These are phyloP conservation scores for Crocallis elinguaria DNA, from an alignment of 2,888 invertebrate genomes.

Conservation along the genomic window DNA sequence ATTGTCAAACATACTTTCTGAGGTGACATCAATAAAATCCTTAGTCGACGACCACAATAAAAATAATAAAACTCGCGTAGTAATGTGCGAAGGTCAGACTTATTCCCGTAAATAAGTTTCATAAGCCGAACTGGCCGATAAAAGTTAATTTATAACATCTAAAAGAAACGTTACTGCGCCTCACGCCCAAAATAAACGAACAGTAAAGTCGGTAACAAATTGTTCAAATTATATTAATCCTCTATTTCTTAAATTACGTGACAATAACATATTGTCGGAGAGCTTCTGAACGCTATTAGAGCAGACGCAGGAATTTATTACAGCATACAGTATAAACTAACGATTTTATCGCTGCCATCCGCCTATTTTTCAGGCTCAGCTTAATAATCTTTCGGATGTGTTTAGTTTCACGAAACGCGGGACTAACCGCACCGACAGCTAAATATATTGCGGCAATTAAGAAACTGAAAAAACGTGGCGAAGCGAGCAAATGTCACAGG, in stretches of 20 bases:
- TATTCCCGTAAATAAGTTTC: slow-evolving; percentile 36
- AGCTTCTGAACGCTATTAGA: slow-evolving; percentile 60
- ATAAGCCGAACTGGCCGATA: slow-evolving; percentile 39
- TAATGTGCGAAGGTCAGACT: slow-evolving; percentile 37
- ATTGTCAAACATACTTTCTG: slow-evolving; percentile 36
- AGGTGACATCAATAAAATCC: slow-evolving; percentile 37
- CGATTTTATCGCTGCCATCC: slow-evolving; percentile 44
- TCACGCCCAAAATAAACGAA: slow-evolving; percentile 55
- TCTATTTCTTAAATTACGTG: slow-evolving; percentile 68
- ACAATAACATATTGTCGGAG: slow-evolving; percentile 69
- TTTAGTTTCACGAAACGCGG: slow-evolving; percentile 28
- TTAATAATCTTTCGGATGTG: slow-evolving; percentile 37
- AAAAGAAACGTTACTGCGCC: slow-evolving; percentile 40
- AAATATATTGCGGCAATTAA: slow-evolving; percentile 72
- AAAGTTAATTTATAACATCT: slow-evolving; percentile 50
- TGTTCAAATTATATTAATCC: slow-evolving; percentile 69
- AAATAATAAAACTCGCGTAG: slow-evolving; percentile 35
- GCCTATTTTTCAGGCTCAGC: slow-evolving; percentile 49
- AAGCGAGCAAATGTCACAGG: slow-evolving; percentile 59
- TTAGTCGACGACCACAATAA: slow-evolving; percentile 35
- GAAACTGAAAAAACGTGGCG: slow-evolving; percentile 62
- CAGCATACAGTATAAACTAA: slow-evolving; percentile 43
- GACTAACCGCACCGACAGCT: slow-evolving; percentile 36
- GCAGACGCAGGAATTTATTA: slow-evolving; percentile 62
- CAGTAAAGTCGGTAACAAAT: slow-evolving; percentile 63